These are phyloP conservation scores for Lagopus leucura DNA, from an alignment of 2,113 vertebrate species.

Conservation along the genomic window DNA sequence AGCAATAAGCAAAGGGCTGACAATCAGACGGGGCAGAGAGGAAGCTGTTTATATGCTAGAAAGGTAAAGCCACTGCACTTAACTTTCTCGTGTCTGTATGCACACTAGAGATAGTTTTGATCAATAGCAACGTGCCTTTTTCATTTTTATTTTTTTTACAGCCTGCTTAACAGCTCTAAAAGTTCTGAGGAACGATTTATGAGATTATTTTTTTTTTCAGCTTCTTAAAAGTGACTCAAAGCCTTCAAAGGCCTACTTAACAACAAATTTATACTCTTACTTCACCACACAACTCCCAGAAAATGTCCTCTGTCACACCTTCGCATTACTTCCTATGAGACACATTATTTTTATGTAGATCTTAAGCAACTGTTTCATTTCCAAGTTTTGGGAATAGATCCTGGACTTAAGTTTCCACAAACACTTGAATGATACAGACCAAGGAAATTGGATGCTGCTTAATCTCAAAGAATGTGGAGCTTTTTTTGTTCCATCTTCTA, in stretches of 20 bases:
- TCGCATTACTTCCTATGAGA: background rate
- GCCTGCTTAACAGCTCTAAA: background rate
- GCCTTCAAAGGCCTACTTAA: conserved; percentile 18
- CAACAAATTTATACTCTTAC: background rate
- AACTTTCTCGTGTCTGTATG: background rate
- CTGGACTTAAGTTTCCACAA: background rate
- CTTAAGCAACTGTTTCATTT: background rate
- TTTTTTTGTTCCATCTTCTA: conserved; percentile 10
- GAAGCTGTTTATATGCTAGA: conserved; percentile 53
- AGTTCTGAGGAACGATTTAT: conserved; percentile 1
- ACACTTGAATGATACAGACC: background rate
- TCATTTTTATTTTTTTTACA: background rate
- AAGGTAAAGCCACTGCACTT: conserved; percentile 59
- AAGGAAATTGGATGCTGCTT: background rate
- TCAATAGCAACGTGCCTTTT: background rate
- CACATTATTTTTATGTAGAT: background rate
- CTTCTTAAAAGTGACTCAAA: conserved; percentile 5
- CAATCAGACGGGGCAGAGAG: conserved; percentile 63
- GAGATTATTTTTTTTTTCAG: background rate
- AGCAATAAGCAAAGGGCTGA: conserved; percentile 62
- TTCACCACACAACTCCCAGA: background rate
- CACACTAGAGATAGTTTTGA: background rate
- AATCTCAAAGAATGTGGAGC: background rate
- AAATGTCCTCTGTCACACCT: background rate
- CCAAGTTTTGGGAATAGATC: background rate